Conservation (phyloP, 2,888 invertebrate species). For the Ariolimax columbianus region DNA sequence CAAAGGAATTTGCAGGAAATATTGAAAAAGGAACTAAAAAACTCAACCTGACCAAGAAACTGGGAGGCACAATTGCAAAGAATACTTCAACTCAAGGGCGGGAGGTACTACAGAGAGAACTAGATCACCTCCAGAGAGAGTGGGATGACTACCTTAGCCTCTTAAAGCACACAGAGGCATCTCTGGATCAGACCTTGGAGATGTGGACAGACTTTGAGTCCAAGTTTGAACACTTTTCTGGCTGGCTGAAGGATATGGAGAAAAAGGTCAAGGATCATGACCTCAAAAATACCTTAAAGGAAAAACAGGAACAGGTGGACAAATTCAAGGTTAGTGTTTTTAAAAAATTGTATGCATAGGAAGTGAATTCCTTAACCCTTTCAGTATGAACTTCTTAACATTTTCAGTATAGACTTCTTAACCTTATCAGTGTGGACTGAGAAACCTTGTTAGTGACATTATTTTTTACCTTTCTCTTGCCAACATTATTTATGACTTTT, state of each 20-base stretch:
- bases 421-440: too few relatives aligned
- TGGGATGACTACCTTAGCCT: slow-evolving; percentile 83
- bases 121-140: slow-evolving; percentile 92
- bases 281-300: slow-evolving; percentile 89
- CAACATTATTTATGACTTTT: too few relatives aligned
- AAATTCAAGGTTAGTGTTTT: slow-evolving; percentile 83
- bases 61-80: slow-evolving; percentile 80
- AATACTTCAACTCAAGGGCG: slow-evolving; percentile 92
- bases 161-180: slow-evolving; percentile 80
- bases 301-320: slow-evolving; percentile 88
- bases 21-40: slow-evolving; percentile 69
- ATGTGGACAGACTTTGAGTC: slow-evolving; percentile 91
- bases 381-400: too few relatives aligned
- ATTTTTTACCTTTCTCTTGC: neutral
- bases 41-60: slow-evolving; percentile 61
- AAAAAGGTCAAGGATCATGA: slow-evolving; percentile 89
- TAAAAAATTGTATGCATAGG: neutral
- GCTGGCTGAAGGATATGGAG: slow-evolving; percentile 92
- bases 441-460: neutral
- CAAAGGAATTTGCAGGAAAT: slow-evolving; percentile 68
- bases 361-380: neutral
- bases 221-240: slow-evolving; percentile 86
- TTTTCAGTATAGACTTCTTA: too few relatives aligned
- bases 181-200: slow-evolving; percentile 90
- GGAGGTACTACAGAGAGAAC: slow-evolving; percentile 90